phyloP scores from a whole-genome alignment of 2,113 vertebrate species.

The Pomatostomus ruficeps region DNA sequence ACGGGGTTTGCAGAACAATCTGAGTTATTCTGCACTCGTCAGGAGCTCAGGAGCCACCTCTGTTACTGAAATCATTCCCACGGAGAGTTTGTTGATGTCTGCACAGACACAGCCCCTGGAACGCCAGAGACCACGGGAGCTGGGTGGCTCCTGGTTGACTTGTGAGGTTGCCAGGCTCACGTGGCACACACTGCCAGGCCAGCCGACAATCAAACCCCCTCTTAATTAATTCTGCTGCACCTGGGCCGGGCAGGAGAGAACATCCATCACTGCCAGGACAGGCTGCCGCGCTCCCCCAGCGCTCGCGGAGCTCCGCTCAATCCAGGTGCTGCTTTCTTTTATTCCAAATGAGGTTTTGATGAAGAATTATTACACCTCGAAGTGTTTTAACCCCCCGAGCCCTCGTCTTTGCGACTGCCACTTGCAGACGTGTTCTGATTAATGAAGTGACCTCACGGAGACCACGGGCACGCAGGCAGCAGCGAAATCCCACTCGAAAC shows the following conservation, averaged over 20 bases:
- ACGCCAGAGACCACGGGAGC: conserved; percentile 17
- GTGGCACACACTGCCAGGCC: conserved; percentile 33
- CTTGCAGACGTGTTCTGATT: conserved; percentile 50
- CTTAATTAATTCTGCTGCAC: conserved; percentile 45
- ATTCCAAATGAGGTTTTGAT: conserved; percentile 66
- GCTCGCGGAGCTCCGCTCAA: conserved; percentile 15
- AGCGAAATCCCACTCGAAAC: conserved; percentile 28
- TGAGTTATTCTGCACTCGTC: conserved; percentile 21
- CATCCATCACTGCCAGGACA: conserved; percentile 75
- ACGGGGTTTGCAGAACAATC: neutral
- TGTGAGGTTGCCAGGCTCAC: conserved; percentile 51
- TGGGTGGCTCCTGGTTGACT: conserved; percentile 50
- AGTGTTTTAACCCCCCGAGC: conserved; percentile 22
- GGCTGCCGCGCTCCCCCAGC: conserved; percentile 51
- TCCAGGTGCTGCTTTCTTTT: conserved; percentile 22
- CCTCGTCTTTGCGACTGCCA: conserved; percentile 28
- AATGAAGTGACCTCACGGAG: conserved; percentile 30
- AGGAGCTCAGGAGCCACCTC: neutral
- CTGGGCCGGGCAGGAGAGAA: conserved; percentile 45
- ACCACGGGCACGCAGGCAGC: neutral
- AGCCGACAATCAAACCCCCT: conserved; percentile 20
- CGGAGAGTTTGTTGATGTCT: neutral
- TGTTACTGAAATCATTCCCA: neutral
- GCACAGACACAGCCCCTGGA: conserved; percentile 29
- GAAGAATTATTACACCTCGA: conserved; percentile 64